phyloP scores from a whole-genome alignment of 2,797 vertebrate species.

The Sus cebifrons region DNA sequence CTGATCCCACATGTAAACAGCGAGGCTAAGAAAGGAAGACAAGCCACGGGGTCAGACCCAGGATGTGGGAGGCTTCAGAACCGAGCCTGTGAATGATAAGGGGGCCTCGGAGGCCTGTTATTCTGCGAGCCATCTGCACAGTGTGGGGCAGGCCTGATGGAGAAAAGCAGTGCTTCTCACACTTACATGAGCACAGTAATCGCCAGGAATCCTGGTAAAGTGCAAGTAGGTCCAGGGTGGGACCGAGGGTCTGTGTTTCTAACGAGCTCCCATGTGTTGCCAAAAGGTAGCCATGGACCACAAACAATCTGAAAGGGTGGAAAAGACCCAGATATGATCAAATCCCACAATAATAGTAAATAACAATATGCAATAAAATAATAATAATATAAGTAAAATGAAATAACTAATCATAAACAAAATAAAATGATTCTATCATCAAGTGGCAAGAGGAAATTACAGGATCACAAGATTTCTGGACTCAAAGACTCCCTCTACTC shows the following conservation, averaged over 20 bases:
- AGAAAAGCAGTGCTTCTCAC: background rate
- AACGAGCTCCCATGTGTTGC: background rate
- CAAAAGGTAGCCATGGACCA: background rate
- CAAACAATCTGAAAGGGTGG: background rate
- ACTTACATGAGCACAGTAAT: background rate
- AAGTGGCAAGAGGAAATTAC: background rate
- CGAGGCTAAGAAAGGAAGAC: background rate
- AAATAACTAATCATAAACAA: conserved; percentile 6
- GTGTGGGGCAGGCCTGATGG: background rate
- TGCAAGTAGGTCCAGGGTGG: background rate
- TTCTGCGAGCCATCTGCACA: background rate
- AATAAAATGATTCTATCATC: background rate
- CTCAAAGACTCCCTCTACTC: background rate
- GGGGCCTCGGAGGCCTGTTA: background rate
- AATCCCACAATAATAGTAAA: background rate
- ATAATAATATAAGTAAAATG: background rate
- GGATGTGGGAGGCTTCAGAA: background rate
- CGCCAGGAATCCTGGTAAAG: background rate
- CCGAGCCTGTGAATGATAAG: too few species aligned
- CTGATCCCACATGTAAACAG: background rate
- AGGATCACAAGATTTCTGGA: background rate
- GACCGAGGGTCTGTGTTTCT: background rate
- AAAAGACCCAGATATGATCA: background rate
- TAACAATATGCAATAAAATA: background rate
- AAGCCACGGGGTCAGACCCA: background rate